Evolutionary conservation across 2,888 invertebrate species (phyloP), one percentile per base, ranked within the genome.

Genomic region (Chrysolina oricalcia): DNA sequence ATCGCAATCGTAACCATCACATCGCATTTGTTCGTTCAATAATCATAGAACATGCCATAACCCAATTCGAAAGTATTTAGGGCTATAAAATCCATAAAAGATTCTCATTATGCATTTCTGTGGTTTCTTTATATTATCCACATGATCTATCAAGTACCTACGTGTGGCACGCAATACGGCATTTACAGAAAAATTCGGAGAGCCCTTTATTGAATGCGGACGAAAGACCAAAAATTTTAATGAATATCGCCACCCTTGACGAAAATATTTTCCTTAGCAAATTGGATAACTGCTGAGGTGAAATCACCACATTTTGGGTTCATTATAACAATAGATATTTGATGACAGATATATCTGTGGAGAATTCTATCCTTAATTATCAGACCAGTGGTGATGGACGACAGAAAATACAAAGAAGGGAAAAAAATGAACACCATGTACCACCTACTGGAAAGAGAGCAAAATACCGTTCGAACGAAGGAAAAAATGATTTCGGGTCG

Each of bases 11-110:
- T 23, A 15, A 27, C 46, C 13, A 46, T n/a, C 23, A 6, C 1
- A 27, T 27, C 27, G n/a, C n/a, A 59, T 23, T 59, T n/a, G 59
- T 23, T 59, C 15, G 13, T 50, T 59, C 46, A 50, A 78, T 80
- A 71, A 21, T 50, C 48, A 72, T 72, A 67, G 63, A 71, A 73
- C 80, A 79, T 80, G 80, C 79, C 72, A 79, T 78, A 77, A 68
- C 75, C 74, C 75, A 81, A 81, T 81, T 80, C 78, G 75, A 80
- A 80, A 77, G 75, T 75, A 78, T 78, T 80, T 72, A 74, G 63
- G 63, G 50, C 66, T 71, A 77, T 78, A 74, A 79, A 78, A 71
- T 69, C 62, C 64, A 62, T 66, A 64, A 73, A 50, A 69, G 71
- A 56, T 70, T 76, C 67, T 76, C 75, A 79, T 80, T 78, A 75